Percentiles rank a stretch among this genome's conserved stretches.
Evolutionary conservation across 1,140 invertebrate genomes (phyloP).

Genomic region (Drosophila pectinifera): DNA sequence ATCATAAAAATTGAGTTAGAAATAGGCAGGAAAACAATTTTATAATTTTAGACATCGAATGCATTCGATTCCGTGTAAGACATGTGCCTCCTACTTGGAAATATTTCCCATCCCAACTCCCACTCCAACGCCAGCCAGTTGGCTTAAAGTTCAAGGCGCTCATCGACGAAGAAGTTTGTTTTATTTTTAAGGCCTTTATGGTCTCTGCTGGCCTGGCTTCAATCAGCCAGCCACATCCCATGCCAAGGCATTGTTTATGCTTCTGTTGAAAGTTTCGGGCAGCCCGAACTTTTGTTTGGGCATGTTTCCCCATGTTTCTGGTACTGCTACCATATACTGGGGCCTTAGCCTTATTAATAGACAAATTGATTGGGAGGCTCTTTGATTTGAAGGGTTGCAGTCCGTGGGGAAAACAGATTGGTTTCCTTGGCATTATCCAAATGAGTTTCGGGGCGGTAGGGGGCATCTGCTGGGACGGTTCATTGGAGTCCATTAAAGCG

Average conservation of each 20-base stretch:
- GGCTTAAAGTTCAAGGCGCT: conserved; percentile 77
- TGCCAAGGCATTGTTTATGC: conserved; percentile 75
- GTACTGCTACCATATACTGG: background rate
- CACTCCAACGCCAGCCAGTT: conserved; percentile 19
- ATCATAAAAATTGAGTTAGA: conserved; percentile 66
- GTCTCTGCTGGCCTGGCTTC: conserved; percentile 37
- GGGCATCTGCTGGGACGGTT: background rate
- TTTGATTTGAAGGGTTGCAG: conserved; percentile 52
- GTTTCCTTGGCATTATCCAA: conserved; percentile 22
- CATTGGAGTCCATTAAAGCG: conserved; percentile 12
- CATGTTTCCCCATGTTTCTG: conserved; percentile 34
- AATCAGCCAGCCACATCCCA: conserved; percentile 55
- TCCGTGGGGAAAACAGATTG: conserved; percentile 33
- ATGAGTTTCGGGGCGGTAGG: conserved; percentile 15
- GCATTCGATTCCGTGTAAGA: conserved; percentile 43
- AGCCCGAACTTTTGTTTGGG: conserved; percentile 38
- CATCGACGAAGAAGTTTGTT: conserved; percentile 67
- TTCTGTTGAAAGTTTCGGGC: conserved; percentile 63
- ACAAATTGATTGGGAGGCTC: conserved; percentile 50
- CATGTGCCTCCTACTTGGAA: conserved; percentile 35
- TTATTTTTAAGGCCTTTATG: conserved; percentile 75
- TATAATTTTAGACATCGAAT: conserved; percentile 73
- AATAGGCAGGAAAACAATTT: conserved; percentile 57
- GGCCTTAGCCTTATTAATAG: conserved; percentile 75
- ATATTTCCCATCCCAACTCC: conserved; percentile 9